Conservation (phyloP, 2,113 vertebrate genomes). For the Albula glossodonta region DNA sequence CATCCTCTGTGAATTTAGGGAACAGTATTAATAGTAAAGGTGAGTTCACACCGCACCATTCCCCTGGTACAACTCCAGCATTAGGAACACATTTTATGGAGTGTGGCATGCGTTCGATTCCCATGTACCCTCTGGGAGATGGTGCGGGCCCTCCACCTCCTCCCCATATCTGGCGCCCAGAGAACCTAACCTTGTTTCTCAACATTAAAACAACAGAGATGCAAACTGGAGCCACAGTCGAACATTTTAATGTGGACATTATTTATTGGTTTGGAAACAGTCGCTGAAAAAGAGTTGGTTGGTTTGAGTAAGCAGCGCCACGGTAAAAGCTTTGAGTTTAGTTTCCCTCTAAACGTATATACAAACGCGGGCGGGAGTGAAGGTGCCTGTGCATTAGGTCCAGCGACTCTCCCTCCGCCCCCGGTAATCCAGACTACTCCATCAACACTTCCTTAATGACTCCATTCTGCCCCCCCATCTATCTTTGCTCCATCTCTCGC, state of each 20-base stretch:
- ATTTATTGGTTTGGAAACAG: slow-evolving; percentile 22
- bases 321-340: slow-evolving; percentile 23
- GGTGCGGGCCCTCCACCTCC: too few relatives aligned
- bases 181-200: not conserved
- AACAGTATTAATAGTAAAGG: too few relatives aligned
- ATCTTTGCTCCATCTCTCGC: slow-evolving; percentile 43
- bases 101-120: not conserved
- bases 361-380: slow-evolving; percentile 26
- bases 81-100: too few relatives aligned
- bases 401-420: not conserved
- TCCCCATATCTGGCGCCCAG: not conserved
- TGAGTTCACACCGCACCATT: too few relatives aligned
- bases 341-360: not conserved
- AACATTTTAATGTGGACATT: slow-evolving; percentile 18
- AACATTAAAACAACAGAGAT: slow-evolving; percentile 13
- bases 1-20: too few relatives aligned
- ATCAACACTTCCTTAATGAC: slow-evolving; percentile 53
- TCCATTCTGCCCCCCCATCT: slow-evolving; percentile 36
- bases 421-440: slow-evolving; percentile 42
- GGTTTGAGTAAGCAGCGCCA: slow-evolving; percentile 28
- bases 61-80: too few relatives aligned
- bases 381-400: slow-evolving; percentile 22
- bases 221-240: not conserved
- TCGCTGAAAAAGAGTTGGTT: slow-evolving; percentile 35
- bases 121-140: not conserved